Evolutionary conservation across 2,888 invertebrate species (phyloP).

Genomic region (Lasiommata megera): DNA sequence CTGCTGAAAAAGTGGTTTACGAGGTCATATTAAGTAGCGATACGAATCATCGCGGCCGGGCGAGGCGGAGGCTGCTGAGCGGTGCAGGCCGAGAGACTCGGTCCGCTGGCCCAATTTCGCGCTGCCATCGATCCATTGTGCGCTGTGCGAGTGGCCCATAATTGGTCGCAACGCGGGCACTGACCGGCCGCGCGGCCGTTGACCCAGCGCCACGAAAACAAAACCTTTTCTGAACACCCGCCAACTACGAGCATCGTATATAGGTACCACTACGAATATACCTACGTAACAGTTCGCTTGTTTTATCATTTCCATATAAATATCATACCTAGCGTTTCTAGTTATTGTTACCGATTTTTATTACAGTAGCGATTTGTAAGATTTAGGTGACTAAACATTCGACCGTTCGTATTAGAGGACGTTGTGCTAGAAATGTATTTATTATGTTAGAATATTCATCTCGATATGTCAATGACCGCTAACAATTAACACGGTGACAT

Average conservation of each 20-base stretch:
- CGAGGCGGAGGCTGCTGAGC: conserved; percentile 35
- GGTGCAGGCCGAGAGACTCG: conserved; percentile 48
- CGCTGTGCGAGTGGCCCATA: conserved; percentile 81
- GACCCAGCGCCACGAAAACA: conserved; percentile 74
- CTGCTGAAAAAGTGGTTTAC: background rate
- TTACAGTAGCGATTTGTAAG: background rate
- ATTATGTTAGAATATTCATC: conserved; percentile 37
- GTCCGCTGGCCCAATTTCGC: conserved; percentile 75
- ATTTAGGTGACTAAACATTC: conserved; percentile 10
- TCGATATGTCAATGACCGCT: conserved; percentile 57
- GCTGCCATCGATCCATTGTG: conserved; percentile 81
- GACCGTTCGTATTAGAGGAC: conserved; percentile 14
- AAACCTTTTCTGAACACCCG: conserved; percentile 60
- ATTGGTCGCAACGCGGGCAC: conserved; percentile 79
- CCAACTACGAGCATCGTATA: conserved; percentile 30
- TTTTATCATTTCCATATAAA: conserved; percentile 7
- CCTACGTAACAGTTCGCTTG: background rate
- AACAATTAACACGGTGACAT: conserved; percentile 70
- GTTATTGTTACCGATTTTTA: conserved; percentile 6
- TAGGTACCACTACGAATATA: conserved; percentile 23
- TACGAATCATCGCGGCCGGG: conserved; percentile 2
- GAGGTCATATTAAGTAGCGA: conserved; percentile 7
- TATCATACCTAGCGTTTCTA: background rate
- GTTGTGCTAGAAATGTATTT: conserved; percentile 16
- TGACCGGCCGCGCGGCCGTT: conserved; percentile 75